These are phyloP conservation scores for Chionoecetes opilio DNA, from an alignment of 1,140 invertebrate species.

Conservation along the genomic window DNA sequence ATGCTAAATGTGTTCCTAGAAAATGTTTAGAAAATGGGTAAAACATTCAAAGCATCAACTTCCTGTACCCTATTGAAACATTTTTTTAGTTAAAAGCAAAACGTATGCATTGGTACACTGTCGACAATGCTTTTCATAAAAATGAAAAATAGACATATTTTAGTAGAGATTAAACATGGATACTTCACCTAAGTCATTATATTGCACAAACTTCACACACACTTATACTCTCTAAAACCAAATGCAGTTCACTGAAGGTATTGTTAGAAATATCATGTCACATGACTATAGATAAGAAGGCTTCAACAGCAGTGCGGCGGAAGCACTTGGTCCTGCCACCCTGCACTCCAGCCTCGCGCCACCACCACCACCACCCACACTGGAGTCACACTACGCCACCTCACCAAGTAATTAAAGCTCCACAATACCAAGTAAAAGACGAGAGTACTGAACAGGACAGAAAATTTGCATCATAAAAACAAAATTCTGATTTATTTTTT, in stretches of 20 bases:
- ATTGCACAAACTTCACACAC: slow-evolving; percentile 18
- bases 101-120: neutral
- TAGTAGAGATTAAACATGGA: neutral
- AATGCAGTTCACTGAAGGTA: slow-evolving; percentile 28
- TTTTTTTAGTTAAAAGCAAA: neutral
- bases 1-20: neutral
- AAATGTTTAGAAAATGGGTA: neutral
- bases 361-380: neutral
- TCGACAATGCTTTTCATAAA: neutral
- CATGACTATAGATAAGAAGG: slow-evolving; percentile 29
- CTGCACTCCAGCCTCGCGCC: neutral
- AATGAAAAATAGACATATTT: slow-evolving; percentile 21
- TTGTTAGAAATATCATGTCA: neutral
- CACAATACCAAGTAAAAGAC: slow-evolving; percentile 49
- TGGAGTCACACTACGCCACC: neutral
- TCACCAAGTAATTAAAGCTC: slow-evolving; percentile 51
- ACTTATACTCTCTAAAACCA: neutral
- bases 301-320: neutral
- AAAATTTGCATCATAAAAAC: neutral
- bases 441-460: slow-evolving; percentile 36
- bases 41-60: slow-evolving; percentile 17
- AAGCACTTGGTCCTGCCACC: neutral
- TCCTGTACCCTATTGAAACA: neutral
- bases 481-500: slow-evolving; percentile 8
- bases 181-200: neutral